A percentile compares a stretch with the other conserved stretches of the same genome.
Evolutionary conservation across 2,113 vertebrate genomes (phyloP).

Genomic region (Anguilla rostrata): DNA sequence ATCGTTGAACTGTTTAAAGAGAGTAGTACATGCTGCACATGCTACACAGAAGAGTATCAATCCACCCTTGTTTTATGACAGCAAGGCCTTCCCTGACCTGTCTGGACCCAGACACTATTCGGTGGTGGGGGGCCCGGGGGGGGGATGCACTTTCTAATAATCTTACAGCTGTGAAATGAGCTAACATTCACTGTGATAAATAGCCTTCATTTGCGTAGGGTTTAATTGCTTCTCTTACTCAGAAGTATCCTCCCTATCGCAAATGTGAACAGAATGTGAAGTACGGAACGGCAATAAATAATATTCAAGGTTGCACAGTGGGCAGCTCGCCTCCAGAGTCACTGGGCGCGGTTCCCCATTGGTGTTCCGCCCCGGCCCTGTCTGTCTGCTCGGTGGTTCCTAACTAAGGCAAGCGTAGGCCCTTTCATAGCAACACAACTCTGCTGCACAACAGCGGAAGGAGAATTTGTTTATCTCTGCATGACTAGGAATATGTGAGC

Average conservation of each 20-base stretch:
- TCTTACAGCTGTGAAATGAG: background rate
- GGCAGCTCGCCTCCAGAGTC: background rate
- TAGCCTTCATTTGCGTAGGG: background rate
- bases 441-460: background rate
- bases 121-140: too few species aligned
- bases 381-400: background rate
- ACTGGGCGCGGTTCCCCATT: background rate
- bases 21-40: background rate
- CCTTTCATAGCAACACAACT: background rate
- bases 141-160: background rate
- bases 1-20: background rate
- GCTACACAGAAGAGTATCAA: background rate
- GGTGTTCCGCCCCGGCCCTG: background rate
- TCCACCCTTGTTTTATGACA: background rate
- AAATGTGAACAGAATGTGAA: slow-evolving; percentile 1
- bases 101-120: background rate
- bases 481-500: background rate
- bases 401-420: background rate
- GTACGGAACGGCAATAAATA: slow-evolving; percentile 3
- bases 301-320: background rate
- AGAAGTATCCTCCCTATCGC: slow-evolving; percentile 1
- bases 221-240: background rate
- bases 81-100: background rate
- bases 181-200: background rate
- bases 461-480: background rate